A percentile compares a stretch with the other conserved stretches of the same genome.
phyloP scores from a whole-genome alignment of 2,113 vertebrate species.

The Apodemus sylvaticus region DNA sequence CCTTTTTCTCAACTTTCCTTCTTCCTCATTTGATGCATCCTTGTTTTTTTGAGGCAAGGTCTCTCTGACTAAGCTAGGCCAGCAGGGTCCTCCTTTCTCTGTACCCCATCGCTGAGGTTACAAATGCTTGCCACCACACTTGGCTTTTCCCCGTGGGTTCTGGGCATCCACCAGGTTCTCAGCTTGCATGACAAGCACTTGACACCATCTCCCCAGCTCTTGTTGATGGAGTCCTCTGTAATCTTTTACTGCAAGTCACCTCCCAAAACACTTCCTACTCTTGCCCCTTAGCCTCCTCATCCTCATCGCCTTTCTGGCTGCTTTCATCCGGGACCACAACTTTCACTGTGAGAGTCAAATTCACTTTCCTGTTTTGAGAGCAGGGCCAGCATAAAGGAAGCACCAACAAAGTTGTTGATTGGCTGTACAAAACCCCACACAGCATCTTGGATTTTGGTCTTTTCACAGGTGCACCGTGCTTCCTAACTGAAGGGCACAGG shows the following conservation, averaged over 20 bases:
- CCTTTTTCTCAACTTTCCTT: neutral
- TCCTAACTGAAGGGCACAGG: constrained; percentile 50
- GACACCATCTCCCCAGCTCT: neutral
- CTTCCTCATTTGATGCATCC: neutral
- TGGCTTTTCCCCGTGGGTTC: neutral
- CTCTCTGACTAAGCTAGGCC: neutral
- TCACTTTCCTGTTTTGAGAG: neutral
- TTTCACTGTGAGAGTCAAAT: constrained; percentile 30
- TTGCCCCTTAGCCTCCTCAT: neutral
- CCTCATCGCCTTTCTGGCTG: neutral
- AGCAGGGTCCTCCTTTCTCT: neutral
- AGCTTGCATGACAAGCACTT: neutral
- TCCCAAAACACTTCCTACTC: neutral
- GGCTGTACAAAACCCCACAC: neutral
- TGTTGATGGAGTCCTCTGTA: neutral
- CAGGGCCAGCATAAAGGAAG: neutral
- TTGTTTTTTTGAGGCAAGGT: neutral
- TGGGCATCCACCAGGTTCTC: neutral
- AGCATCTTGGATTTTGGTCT: neutral
- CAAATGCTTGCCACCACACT: neutral
- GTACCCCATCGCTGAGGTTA: neutral
- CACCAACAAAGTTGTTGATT: neutral
- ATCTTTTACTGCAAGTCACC: neutral
- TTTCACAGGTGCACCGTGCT: constrained; percentile 60
- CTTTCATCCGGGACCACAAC: neutral